Conservation (phyloP, 1,140 invertebrate genomes). For the Cardiocondyla obscurior region DNA sequence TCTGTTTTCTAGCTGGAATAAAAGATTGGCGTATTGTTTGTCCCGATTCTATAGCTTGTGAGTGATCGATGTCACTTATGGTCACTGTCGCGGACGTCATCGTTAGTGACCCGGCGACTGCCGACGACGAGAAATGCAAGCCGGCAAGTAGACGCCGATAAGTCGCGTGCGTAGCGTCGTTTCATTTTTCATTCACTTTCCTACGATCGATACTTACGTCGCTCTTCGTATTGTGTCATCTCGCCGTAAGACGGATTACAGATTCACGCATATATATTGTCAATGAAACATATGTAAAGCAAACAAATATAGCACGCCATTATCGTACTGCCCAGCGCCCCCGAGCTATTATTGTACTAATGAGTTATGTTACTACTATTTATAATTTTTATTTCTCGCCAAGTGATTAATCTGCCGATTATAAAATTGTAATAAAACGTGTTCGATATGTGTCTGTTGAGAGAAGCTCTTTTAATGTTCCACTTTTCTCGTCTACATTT, state of each 20-base stretch:
- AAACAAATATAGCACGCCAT: not conserved
- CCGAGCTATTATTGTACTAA: not conserved
- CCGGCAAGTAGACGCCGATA: conserved; percentile 52
- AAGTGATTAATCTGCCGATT: not conserved
- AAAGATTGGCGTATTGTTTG: conserved; percentile 28
- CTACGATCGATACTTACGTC: conserved; percentile 33
- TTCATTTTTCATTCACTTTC: conserved; percentile 63
- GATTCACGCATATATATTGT: not conserved
- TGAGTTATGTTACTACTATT: not conserved
- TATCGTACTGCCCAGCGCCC: not conserved
- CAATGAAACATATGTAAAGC: not conserved
- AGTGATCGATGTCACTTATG: conserved; percentile 56
- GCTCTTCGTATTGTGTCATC: not conserved
- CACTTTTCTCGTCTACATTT: not conserved
- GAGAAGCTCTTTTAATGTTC: not conserved
- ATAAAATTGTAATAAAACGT: not conserved
- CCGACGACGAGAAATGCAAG: conserved; percentile 9
- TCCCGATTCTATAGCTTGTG: not conserved
- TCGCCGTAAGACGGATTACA: not conserved
- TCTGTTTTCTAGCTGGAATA: conserved; percentile 14
- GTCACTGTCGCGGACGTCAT: conserved; percentile 65
- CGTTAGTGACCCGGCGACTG: conserved; percentile 32
- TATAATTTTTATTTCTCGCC: not conserved
- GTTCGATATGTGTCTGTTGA: not conserved
- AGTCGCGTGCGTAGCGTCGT: conserved; percentile 55